Conservation (phyloP, 1,140 invertebrate genomes). For the Matsumurasca onukii region DNA sequence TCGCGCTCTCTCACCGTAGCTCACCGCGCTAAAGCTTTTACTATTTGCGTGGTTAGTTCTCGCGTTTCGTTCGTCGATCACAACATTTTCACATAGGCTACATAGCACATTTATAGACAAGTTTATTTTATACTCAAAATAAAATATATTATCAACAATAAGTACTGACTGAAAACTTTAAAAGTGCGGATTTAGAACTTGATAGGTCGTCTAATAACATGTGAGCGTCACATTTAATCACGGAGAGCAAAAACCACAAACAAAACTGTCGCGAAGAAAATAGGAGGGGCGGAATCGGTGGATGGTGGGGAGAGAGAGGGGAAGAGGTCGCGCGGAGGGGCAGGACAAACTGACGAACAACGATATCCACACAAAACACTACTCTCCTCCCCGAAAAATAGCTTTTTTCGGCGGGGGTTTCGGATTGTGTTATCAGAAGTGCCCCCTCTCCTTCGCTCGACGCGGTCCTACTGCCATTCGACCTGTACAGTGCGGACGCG, state of each 20-base stretch:
- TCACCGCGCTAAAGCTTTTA: too few relatives aligned
- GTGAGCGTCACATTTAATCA: neutral
- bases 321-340: neutral
- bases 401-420: constrained; percentile 34
- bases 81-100: too few relatives aligned
- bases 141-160: too few relatives aligned
- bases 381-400: constrained; percentile 36
- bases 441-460: constrained; percentile 27
- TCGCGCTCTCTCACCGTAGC: neutral
- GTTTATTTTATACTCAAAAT: too few relatives aligned
- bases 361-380: constrained; percentile 32
- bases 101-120: too few relatives aligned
- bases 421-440: constrained; percentile 28
- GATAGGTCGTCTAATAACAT: neutral
- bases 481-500: constrained; percentile 24
- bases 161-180: too few relatives aligned
- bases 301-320: constrained; percentile 11
- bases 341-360: constrained; percentile 35
- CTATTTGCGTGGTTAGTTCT: too few relatives aligned
- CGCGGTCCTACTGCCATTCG: neutral
- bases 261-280: constrained; percentile 21
- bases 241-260: constrained; percentile 25
- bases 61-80: too few relatives aligned
- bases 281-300: constrained; percentile 13
- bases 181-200: too few relatives aligned